Conservation (phyloP, 2,888 invertebrate genomes). For the Drosophila nigricruria region DNA sequence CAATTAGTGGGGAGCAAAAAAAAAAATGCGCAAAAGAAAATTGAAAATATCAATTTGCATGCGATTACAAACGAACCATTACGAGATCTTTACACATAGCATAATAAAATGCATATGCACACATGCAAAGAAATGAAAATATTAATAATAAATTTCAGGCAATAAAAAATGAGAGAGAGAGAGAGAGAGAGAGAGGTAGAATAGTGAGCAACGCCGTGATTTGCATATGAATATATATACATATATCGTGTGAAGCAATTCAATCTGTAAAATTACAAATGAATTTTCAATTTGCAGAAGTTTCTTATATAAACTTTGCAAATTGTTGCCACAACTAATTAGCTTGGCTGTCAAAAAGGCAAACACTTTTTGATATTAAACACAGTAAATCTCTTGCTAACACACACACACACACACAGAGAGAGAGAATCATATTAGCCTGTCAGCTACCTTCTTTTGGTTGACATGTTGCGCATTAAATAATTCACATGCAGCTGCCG, state of each 20-base stretch:
- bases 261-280: neutral
- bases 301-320: neutral
- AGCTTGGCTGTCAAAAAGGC: conserved; percentile 7
- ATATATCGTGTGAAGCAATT: neutral
- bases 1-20: conserved; percentile 23
- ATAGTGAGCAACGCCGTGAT: neutral
- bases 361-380: conserved; percentile 11
- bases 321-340: conserved; percentile 19
- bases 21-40: conserved; percentile 18
- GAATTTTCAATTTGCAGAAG: neutral
- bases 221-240: neutral
- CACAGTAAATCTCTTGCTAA: conserved; percentile 7
- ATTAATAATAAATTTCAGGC: neutral
- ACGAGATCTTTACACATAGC: neutral
- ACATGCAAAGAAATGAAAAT: neutral
- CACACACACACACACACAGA: conserved; percentile 6
- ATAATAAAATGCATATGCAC: neutral
- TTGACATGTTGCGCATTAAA: conserved; percentile 63
- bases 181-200: neutral
- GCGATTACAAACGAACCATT: conserved; percentile 10
- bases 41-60: conserved; percentile 29
- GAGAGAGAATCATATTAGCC: neutral
- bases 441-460: conserved; percentile 21
- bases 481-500: conserved; percentile 59
- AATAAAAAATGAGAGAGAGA: neutral